Percentiles rank a stretch among this genome's conserved stretches.
phyloP scores from a whole-genome alignment of 2,113 vertebrate species.

The Turdus rufiventris region DNA sequence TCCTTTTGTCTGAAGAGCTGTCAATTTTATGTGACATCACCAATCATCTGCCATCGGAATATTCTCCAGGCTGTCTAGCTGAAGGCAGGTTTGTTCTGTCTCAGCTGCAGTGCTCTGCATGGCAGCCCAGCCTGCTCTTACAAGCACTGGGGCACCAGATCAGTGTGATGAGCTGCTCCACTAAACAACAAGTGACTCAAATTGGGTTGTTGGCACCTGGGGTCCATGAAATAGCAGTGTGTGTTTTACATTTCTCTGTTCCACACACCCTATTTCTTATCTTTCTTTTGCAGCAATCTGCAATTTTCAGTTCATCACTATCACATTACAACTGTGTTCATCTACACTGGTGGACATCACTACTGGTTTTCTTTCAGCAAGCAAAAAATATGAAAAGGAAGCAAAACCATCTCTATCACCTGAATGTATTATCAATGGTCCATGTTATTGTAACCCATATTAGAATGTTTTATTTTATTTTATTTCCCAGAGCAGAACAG shows the following conservation, averaged over 20 bases:
- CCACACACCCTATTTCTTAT: neutral
- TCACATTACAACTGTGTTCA: neutral
- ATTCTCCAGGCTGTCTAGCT: constrained; percentile 1
- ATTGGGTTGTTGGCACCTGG: neutral
- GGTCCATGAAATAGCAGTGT: fast-evolving
- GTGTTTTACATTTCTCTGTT: fast-evolving
- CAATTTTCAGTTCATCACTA: neutral
- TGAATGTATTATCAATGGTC: neutral
- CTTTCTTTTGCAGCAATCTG: neutral
- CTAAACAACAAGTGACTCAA: fast-evolving
- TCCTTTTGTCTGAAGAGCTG: constrained; percentile 54
- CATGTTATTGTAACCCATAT: neutral
- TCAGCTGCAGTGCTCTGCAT: neutral
- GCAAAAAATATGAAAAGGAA: neutral
- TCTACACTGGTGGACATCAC: neutral
- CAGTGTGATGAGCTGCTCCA: neutral
- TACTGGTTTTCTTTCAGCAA: neutral
- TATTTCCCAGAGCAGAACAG: neutral
- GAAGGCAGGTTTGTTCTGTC: neutral
- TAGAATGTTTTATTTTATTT: neutral
- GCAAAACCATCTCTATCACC: neutral
- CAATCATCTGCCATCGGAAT: constrained; percentile 40
- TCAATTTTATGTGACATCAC: constrained; percentile 60
- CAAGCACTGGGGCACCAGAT: neutral
- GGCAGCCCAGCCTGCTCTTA: neutral